Evolutionary conservation across 2,113 vertebrate genomes (phyloP).

Genomic region (Cebus imitator): DNA sequence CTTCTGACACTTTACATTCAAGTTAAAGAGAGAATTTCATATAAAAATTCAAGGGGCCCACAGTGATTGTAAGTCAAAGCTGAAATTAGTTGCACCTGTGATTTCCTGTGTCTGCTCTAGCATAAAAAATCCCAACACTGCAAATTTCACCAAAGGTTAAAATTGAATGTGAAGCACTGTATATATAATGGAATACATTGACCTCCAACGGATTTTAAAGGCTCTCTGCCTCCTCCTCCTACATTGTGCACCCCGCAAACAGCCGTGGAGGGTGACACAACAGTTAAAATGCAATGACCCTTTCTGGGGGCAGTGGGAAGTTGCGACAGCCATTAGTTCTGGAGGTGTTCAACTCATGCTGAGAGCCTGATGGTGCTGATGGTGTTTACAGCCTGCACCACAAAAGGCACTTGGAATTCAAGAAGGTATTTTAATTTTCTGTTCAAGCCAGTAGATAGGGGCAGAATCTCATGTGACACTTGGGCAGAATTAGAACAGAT

Average conservation of each 20-base stretch:
- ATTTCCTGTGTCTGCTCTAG: constrained; percentile 63
- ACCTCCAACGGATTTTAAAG: constrained; percentile 57
- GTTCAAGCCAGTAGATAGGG: neutral
- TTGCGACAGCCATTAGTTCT: constrained; percentile 26
- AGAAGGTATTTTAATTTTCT: constrained; percentile 13
- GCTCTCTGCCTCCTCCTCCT: neutral
- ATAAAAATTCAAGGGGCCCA: constrained; percentile 45
- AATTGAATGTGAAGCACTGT: constrained; percentile 50
- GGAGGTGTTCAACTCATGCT: constrained; percentile 28
- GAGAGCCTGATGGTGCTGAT: constrained; percentile 6
- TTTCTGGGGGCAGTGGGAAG: neutral
- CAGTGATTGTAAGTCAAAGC: constrained; percentile 48
- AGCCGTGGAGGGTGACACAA: neutral
- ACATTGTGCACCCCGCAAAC: neutral
- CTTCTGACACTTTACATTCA: constrained; percentile 32
- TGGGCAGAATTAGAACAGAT: neutral
- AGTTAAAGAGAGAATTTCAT: constrained; percentile 59
- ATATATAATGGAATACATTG: constrained; percentile 63
- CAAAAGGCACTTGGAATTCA: neutral
- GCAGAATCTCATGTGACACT: neutral
- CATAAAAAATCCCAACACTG: constrained; percentile 74
- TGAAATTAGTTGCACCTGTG: constrained; percentile 47
- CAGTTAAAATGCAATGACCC: constrained; percentile 54
- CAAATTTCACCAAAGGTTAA: constrained; percentile 73
- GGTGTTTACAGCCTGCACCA: neutral